A percentile compares a stretch with the other conserved stretches of the same genome.
Evolutionary conservation across 1,140 invertebrate genomes (phyloP).

Genomic region (Arion vulgaris): DNA sequence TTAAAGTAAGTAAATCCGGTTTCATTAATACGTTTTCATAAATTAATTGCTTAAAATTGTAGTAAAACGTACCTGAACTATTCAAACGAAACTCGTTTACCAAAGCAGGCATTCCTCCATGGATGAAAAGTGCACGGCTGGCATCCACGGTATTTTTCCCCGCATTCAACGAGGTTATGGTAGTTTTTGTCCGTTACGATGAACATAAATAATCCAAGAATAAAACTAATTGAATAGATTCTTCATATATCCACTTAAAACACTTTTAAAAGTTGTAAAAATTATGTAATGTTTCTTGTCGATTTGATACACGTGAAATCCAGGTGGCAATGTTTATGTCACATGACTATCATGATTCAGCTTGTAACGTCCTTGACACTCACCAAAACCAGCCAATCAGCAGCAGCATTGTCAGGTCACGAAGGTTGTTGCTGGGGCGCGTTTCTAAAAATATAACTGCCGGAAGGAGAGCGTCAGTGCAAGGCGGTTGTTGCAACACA

Average conservation of each 20-base stretch:
- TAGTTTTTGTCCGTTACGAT: not conserved
- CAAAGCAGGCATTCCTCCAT: constrained; percentile 38
- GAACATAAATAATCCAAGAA: not conserved
- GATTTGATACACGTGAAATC: constrained; percentile 42
- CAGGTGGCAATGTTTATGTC: constrained; percentile 54
- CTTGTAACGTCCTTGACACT: constrained; percentile 44
- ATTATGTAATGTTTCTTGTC: not conserved
- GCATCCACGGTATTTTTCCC: not conserved
- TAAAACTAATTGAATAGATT: not conserved
- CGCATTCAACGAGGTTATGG: not conserved
- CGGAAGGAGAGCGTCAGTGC: constrained; percentile 30
- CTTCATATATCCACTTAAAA: not conserved
- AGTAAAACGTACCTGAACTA: constrained; percentile 11
- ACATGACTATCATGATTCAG: constrained; percentile 52
- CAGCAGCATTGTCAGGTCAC: constrained; percentile 38
- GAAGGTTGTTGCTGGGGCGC: constrained; percentile 49
- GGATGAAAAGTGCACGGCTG: constrained; percentile 11
- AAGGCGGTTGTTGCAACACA: constrained; percentile 36
- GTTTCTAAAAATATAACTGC: constrained; percentile 46
- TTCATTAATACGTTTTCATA: no score
- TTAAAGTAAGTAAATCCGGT: no score
- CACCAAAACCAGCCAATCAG: constrained; percentile 38
- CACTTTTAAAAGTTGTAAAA: not conserved
- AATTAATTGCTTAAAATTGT: no score
- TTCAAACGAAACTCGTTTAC: constrained; percentile 31